Percentiles rank a stretch among this genome's conserved stretches.
These are phyloP conservation scores for Mobula hypostoma DNA, from an alignment of 2,113 vertebrate genomes.

Conservation along the genomic window DNA sequence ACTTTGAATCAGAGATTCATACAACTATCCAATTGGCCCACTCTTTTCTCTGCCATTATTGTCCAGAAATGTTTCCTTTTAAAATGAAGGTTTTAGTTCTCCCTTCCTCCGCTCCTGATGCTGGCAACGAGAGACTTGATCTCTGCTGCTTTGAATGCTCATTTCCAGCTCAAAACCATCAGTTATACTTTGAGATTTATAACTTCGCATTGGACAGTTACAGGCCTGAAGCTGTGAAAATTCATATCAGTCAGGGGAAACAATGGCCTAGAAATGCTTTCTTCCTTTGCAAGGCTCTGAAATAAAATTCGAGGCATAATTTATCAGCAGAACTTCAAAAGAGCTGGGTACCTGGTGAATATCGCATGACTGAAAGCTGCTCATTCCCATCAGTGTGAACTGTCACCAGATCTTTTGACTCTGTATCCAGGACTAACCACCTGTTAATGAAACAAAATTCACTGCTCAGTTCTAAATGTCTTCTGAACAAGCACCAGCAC, in stretches of 20 bases:
- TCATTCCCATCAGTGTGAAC: conserved; percentile 96
- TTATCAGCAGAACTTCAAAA: not conserved
- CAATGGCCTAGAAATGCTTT: not conserved
- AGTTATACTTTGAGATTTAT: not conserved
- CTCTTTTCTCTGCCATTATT: not conserved
- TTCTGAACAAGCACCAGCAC: not conserved
- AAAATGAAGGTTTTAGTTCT: not conserved
- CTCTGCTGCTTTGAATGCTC: not conserved
- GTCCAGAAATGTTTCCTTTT: not conserved
- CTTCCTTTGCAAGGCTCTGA: not conserved
- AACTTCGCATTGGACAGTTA: not conserved
- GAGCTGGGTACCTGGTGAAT: conserved; percentile 72
- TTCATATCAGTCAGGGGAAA: not conserved
- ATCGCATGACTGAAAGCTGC: conserved; percentile 90
- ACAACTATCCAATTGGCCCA: not conserved
- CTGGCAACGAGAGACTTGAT: not conserved
- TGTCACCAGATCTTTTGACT: conserved; percentile 90
- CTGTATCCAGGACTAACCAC: conserved; percentile 96
- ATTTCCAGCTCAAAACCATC: not conserved
- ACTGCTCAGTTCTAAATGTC: not conserved
- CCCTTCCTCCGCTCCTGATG: not conserved
- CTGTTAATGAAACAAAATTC: conserved; percentile 53
- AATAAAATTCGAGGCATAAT: not conserved
- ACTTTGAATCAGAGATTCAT: not conserved
- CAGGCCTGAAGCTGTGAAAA: not conserved